Conservation (phyloP, 2,113 vertebrate genomes). For the Tachuris rubrigastra region DNA sequence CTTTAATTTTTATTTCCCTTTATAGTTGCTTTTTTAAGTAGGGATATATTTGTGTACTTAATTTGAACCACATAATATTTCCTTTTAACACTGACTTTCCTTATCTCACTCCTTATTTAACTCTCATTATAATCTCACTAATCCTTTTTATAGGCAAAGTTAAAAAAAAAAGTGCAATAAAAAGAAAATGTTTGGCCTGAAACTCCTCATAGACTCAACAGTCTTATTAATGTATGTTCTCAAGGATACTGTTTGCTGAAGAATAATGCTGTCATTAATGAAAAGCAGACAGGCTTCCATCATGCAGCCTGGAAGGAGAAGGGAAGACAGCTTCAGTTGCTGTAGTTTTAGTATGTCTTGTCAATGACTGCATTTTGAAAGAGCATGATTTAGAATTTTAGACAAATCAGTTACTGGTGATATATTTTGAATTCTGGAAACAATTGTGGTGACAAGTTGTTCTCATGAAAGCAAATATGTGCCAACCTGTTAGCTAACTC, state of each 20-base stretch:
- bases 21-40: neutral
- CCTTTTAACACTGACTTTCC: neutral
- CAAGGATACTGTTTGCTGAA: neutral
- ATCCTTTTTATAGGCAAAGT: neutral
- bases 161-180: neutral
- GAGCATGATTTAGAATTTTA: neutral
- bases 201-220: neutral
- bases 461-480: neutral
- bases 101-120: neutral
- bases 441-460: neutral
- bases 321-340: neutral
- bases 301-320: neutral
- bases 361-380: neutral
- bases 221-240: neutral
- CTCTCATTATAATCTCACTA: neutral
- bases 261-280: neutral
- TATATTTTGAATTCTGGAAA: neutral
- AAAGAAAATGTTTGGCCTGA: neutral
- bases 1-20: neutral
- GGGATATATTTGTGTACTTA: neutral
- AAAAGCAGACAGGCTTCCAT: neutral
- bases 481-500: neutral
- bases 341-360: neutral
- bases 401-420: neutral
- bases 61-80: neutral